Conservation (phyloP, 1,140 invertebrate species). For the Maconellicoccus hirsutus region DNA sequence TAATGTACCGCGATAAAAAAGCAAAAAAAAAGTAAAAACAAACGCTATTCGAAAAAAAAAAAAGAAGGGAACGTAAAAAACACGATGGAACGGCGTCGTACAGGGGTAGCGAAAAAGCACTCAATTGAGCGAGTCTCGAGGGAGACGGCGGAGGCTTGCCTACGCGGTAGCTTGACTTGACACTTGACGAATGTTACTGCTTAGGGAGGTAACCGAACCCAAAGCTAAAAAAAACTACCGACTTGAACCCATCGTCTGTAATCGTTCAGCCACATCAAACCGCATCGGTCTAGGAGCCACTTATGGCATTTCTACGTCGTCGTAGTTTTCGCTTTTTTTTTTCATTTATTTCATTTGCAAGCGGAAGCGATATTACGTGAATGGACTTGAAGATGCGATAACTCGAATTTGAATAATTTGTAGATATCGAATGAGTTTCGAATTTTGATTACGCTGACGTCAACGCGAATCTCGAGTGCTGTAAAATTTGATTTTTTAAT, state of each 20-base stretch:
- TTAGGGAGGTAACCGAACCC: slow-evolving; percentile 8
- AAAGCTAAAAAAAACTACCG: slow-evolving; percentile 4
- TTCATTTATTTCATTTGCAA: not conserved
- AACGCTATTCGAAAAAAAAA: not conserved
- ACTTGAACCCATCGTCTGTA: slow-evolving; percentile 12
- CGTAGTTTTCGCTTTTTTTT: not conserved
- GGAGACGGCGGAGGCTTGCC: slow-evolving; percentile 9
- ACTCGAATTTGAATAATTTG: not conserved
- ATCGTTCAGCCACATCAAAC: slow-evolving; percentile 18
- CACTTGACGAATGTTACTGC: slow-evolving; percentile 21
- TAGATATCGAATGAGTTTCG: not conserved
- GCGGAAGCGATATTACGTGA: not conserved
- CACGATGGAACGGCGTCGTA: not conserved
- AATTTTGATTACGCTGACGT: too few relatives aligned
- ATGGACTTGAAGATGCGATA: not conserved
- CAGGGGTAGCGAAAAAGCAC: slow-evolving; percentile 13
- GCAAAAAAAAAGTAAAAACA: slow-evolving; percentile 20
- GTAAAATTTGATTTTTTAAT: not conserved
- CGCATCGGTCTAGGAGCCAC: slow-evolving; percentile 13
- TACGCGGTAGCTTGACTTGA: slow-evolving; percentile 13
- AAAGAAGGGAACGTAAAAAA: not conserved
- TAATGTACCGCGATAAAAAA: slow-evolving; percentile 22
- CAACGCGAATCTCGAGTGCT: not conserved
- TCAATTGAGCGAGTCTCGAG: slow-evolving; percentile 19
- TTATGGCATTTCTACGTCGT: not conserved